A percentile compares a stretch with the other conserved stretches of the same genome.
phyloP scores from a whole-genome alignment of 2,113 vertebrate species.

The Poeciliopsis prolifica region DNA sequence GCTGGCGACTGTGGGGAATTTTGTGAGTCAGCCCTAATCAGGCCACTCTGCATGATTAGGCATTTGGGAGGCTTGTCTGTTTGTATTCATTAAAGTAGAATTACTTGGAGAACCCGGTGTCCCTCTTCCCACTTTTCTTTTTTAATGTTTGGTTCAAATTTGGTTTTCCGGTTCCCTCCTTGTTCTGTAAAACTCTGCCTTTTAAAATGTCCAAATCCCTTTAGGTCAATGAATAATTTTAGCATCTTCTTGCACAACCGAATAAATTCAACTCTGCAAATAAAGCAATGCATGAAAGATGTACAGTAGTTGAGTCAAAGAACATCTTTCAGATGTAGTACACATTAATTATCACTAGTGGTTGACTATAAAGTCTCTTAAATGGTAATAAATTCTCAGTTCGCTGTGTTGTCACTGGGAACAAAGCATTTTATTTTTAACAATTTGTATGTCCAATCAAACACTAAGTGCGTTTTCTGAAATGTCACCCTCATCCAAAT shows the following conservation, averaged over 20 bases:
- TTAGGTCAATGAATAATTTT: neutral
- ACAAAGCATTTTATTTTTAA: neutral
- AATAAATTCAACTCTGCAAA: neutral
- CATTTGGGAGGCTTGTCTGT: conserved; percentile 66
- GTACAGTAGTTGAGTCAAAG: neutral
- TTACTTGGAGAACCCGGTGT: conserved; percentile 42
- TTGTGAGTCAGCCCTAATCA: conserved; percentile 74
- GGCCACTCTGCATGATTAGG: conserved; percentile 72
- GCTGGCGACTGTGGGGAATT: conserved; percentile 58
- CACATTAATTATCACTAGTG: neutral
- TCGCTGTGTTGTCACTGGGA: neutral
- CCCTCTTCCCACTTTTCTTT: conserved; percentile 12
- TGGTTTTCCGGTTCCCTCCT: neutral
- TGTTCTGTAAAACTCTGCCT: neutral
- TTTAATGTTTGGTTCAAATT: conserved; percentile 20
- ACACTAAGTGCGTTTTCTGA: too few relatives aligned
- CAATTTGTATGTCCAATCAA: too few relatives aligned
- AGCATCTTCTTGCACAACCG: neutral
- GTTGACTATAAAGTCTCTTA: neutral
- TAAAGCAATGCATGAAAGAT: neutral
- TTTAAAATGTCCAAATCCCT: neutral
- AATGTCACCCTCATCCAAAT: neutral
- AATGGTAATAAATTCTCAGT: neutral
- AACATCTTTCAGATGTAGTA: neutral
- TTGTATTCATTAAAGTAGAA: conserved; percentile 68